Evolutionary conservation across 2,888 invertebrate genomes (phyloP), one percentile per base, ranked within the genome.

Genomic region (Eristalis pertinax): DNA sequence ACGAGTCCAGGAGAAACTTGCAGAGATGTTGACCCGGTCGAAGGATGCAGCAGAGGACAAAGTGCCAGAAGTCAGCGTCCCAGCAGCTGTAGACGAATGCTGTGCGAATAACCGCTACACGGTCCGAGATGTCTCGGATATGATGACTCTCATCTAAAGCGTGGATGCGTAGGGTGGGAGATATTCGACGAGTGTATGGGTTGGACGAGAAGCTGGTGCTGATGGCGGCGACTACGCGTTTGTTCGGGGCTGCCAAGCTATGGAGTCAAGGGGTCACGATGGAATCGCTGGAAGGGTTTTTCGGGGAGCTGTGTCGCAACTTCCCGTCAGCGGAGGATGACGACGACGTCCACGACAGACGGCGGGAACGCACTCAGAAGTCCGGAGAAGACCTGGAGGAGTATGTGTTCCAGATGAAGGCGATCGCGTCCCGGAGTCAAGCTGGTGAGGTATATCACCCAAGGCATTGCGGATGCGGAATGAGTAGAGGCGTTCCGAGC

Each of bases 271-370:
- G 79, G n/a, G 41, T 22, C 22, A 73, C 62, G 7, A 7, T 10
- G n/a, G 43, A 67, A 29, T 26, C 73, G 2, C 13, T 73, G 15
- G 60, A 32, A 0, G 65, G 67, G 5, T 73, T 79, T 15, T 72
- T 73, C 67, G 41, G 13, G 11, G 79, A 58, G 1, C 35, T 79
- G 19, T 73, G 60, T 13, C 35, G 50, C n/a, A 73, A 15, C 13
- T 79, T 79, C 26, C 65, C 79, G 4, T 29, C 43, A 3, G n/a
- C 7, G 7, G 19, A 62, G 15, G 72, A 72, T 24, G 79, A 79
- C 1, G 35, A 35, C 3, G 72, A 79, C n/a, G 26, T 67, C 5
- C 72, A 79, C n/a, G 79, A 67, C 35, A 29, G 43, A 13, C 67
- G 65, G 4, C 58, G 72, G 4, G 67, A 43, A 24, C 38, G 72